Conservation (phyloP, 2,888 invertebrate genomes). For the Cryptops parisi region DNA sequence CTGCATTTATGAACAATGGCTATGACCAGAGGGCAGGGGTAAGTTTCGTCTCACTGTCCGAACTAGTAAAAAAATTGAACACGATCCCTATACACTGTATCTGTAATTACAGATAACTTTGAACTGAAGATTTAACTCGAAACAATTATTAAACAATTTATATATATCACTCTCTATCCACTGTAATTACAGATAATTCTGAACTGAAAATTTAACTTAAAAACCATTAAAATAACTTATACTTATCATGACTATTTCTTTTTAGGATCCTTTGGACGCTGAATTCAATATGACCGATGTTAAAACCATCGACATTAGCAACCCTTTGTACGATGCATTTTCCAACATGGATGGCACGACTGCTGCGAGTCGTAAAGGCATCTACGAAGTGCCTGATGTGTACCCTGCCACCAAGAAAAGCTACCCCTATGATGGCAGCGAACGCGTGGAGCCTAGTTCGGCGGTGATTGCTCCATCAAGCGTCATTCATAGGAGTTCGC, state of each 20-base stretch:
- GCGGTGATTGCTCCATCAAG: constrained; percentile 69
- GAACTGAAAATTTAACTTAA: not conserved
- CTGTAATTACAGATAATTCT: not conserved
- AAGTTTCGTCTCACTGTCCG: too few species aligned
- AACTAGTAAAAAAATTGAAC: not conserved
- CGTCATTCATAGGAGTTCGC: constrained; percentile 60
- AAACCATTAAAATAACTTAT: not conserved
- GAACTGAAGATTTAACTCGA: too few species aligned
- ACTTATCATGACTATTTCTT: constrained; percentile 7
- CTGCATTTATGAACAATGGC: constrained; percentile 27
- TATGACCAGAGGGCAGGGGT: constrained; percentile 21
- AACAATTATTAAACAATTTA: too few species aligned
- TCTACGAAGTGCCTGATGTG: constrained; percentile 24
- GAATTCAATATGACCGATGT: constrained; percentile 66
- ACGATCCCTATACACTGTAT: not conserved
- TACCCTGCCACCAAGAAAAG: constrained; percentile 18
- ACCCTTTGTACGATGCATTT: constrained; percentile 90
- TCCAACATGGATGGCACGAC: constrained; percentile 28
- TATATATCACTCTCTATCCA: not conserved
- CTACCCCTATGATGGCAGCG: constrained; percentile 3
- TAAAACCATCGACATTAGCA: constrained; percentile 68
- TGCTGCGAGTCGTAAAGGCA: constrained; percentile 19
- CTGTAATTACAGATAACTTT: not conserved
- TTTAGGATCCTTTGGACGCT: constrained; percentile 50
- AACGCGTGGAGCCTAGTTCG: constrained; percentile 40